These are phyloP conservation scores for Sebastes umbrosus DNA, from an alignment of 2,797 vertebrate genomes.

Conservation along the genomic window DNA sequence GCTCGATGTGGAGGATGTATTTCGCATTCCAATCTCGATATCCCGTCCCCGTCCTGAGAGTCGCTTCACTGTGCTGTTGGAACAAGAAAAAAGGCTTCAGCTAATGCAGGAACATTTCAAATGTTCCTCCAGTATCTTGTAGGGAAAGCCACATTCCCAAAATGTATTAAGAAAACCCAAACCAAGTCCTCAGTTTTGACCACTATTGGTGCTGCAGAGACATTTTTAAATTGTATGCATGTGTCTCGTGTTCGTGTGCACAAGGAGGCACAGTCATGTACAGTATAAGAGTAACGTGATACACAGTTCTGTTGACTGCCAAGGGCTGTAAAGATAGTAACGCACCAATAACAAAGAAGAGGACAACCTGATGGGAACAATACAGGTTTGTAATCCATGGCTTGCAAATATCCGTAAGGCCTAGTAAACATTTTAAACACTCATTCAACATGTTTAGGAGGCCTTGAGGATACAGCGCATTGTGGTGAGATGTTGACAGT, in stretches of 20 bases:
- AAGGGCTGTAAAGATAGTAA: background rate
- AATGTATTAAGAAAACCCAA: background rate
- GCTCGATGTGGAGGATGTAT: conserved; percentile 44
- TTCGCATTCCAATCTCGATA: conserved; percentile 85
- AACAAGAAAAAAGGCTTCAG: background rate
- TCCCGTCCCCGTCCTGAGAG: conserved; percentile 51
- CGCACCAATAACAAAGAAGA: background rate
- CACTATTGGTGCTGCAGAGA: background rate
- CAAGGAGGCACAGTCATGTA: background rate
- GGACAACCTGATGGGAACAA: background rate
- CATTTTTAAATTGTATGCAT: background rate
- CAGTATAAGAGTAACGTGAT: background rate
- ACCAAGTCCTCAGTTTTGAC: background rate
- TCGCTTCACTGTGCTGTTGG: conserved; percentile 77
- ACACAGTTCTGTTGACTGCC: background rate
- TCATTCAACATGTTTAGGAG: background rate
- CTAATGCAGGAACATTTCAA: background rate
- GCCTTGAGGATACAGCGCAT: background rate
- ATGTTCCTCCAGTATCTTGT: background rate
- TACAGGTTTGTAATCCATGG: background rate
- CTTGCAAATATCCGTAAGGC: background rate
- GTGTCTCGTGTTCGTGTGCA: background rate
- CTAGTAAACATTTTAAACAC: background rate
- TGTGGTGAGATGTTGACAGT: background rate
- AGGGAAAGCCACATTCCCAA: background rate